Evolutionary conservation across 2,797 vertebrate genomes (phyloP).

Genomic region (Chiropotes sagulatus): DNA sequence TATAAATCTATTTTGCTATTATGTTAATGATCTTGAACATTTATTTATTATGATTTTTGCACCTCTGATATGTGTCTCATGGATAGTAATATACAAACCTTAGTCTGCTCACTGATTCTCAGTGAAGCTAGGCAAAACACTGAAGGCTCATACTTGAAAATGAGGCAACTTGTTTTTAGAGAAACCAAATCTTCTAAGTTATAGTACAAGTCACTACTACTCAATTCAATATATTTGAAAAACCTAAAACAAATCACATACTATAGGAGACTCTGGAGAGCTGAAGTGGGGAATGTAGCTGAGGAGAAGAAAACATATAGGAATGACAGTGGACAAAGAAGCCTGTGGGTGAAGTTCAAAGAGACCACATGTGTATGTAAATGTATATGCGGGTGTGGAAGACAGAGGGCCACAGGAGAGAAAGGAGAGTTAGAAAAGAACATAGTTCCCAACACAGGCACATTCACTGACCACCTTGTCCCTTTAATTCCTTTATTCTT

Average conservation of each 20-base stretch:
- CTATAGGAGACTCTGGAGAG: background rate
- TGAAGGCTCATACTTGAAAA: background rate
- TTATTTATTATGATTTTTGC: background rate
- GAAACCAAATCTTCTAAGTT: background rate
- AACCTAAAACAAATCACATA: background rate
- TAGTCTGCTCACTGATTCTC: background rate
- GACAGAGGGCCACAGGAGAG: background rate
- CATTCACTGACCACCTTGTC: background rate
- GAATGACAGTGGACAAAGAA: background rate
- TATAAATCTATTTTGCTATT: slow-evolving; percentile 22
- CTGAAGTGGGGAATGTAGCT: background rate
- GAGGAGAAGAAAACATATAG: background rate
- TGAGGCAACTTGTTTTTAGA: background rate
- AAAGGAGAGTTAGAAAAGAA: background rate
- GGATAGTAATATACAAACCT: background rate
- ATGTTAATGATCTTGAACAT: slow-evolving; percentile 37
- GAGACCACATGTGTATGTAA: background rate
- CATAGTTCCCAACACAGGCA: background rate
- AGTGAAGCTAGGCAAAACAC: background rate
- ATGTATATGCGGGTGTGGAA: background rate
- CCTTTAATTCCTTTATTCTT: background rate
- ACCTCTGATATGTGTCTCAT: background rate
- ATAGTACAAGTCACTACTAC: background rate
- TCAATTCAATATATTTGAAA: background rate
- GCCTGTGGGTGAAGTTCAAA: background rate